Percentiles rank a stretch among this genome's conserved stretches.
Conservation (phyloP, 2,888 invertebrate species). For the Phytoseiulus persimilis region DNA sequence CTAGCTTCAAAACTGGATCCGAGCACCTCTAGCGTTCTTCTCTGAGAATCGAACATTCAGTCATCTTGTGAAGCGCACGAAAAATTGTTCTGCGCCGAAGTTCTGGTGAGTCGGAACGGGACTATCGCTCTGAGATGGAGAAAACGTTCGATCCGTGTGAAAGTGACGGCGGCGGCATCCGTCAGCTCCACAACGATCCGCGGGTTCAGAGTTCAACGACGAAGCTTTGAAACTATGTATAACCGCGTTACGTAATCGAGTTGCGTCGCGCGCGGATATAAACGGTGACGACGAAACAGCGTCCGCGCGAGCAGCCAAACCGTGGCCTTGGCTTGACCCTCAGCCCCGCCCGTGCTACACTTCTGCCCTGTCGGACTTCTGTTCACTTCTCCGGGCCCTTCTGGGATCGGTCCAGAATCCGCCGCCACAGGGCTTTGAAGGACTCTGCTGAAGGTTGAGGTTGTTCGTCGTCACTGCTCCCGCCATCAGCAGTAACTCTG, state of each 20-base stretch:
- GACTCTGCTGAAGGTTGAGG: background rate
- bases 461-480: background rate
- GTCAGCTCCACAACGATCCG: background rate
- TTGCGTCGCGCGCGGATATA: background rate
- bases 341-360: conserved; percentile 5
- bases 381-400: background rate
- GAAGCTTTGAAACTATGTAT: background rate
- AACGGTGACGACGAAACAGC: background rate
- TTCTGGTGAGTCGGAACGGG: too few relatives aligned
- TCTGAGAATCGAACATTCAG: too few relatives aligned
- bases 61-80: too few relatives aligned
- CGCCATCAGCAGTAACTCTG: background rate
- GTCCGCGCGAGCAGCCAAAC: background rate
- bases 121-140: too few relatives aligned
- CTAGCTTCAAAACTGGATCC: too few relatives aligned
- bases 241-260: background rate
- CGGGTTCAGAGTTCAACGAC: background rate
- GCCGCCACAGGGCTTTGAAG: background rate
- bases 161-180: background rate
- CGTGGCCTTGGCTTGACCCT: background rate
- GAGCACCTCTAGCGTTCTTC: too few relatives aligned
- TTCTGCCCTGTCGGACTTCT: background rate
- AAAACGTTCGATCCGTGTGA: background rate
- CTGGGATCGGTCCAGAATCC: background rate
- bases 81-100: too few relatives aligned